Evolutionary conservation across 2,797 vertebrate species (phyloP).

Genomic region (Nannoperca obscura): DNA sequence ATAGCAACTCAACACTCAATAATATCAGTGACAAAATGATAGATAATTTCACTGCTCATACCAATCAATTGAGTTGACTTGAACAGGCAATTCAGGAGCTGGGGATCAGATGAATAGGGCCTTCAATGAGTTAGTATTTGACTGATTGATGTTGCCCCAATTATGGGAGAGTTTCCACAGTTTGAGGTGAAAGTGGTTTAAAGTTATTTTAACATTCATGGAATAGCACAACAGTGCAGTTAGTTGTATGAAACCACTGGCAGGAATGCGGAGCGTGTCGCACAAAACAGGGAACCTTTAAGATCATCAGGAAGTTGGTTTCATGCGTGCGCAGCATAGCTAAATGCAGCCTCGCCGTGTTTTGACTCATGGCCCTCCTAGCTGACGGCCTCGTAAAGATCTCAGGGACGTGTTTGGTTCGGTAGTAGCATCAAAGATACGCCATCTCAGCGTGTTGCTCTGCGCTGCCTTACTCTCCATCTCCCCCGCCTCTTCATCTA

Average conservation of each 20-base stretch:
- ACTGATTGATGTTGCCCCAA: constrained; percentile 25
- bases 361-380: background rate
- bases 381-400: background rate
- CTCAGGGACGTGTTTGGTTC: too few species aligned
- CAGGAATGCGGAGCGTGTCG: too few species aligned
- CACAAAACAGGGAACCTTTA: background rate
- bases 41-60: constrained; percentile 56
- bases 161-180: background rate
- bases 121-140: constrained; percentile 50
- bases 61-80: constrained; percentile 34
- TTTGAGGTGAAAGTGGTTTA: background rate
- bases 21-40: constrained; percentile 64
- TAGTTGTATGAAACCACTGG: background rate
- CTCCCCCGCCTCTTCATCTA: constrained; percentile 18
- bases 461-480: constrained; percentile 9
- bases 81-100: constrained; percentile 32
- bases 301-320: background rate
- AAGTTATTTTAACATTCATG: background rate
- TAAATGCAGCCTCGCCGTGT: background rate
- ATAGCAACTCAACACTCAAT: constrained; percentile 54
- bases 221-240: background rate
- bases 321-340: background rate
- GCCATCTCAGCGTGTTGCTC: background rate
- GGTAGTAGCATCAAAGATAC: too few species aligned
- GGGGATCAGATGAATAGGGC: constrained; percentile 47